Percentiles rank a stretch among this genome's conserved stretches.
phyloP scores from a whole-genome alignment of 2,888 invertebrate species.

The Sesia bembeciformis region DNA sequence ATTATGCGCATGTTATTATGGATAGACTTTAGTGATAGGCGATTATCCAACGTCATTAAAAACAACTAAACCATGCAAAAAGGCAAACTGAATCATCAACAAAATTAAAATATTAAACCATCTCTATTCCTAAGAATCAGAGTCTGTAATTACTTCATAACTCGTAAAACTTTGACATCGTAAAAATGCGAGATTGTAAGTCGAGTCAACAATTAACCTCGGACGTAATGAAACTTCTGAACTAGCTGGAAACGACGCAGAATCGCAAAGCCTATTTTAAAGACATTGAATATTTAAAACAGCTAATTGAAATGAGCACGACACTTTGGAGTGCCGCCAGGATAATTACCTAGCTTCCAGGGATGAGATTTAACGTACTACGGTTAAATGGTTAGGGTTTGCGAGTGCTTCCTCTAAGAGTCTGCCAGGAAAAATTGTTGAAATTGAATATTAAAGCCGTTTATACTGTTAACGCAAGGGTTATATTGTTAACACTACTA shows the following conservation, averaged over 20 bases:
- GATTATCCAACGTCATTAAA: too few species aligned
- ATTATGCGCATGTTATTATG: too few species aligned
- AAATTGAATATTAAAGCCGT: too few species aligned
- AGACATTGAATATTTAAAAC: slow-evolving; percentile 75
- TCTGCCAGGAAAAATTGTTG: slow-evolving; percentile 1
- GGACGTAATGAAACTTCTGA: slow-evolving; percentile 62
- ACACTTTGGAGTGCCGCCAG: slow-evolving; percentile 73
- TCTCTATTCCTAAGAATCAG: slow-evolving; percentile 15
- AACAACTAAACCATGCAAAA: too few species aligned
- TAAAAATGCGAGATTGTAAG: slow-evolving; percentile 25
- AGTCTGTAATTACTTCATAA: slow-evolving; percentile 25
- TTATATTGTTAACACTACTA: too few species aligned
- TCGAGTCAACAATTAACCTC: slow-evolving; percentile 65
- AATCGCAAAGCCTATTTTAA: slow-evolving; percentile 69
- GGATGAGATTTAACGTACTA: slow-evolving; percentile 70
- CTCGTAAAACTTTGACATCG: slow-evolving; percentile 37
- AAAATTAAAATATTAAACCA: not conserved
- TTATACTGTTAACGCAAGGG: too few species aligned
- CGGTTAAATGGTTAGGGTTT: slow-evolving; percentile 44
- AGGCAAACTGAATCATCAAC: too few species aligned
- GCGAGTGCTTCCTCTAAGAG: not conserved
- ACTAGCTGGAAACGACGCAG: slow-evolving; percentile 48
- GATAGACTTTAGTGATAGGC: too few species aligned
- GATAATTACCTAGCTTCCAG: slow-evolving; percentile 70
- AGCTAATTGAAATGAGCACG: slow-evolving; percentile 73